These are phyloP conservation scores for Gonatopus flavifemur DNA, from an alignment of 1,140 invertebrate genomes.

Conservation along the genomic window DNA sequence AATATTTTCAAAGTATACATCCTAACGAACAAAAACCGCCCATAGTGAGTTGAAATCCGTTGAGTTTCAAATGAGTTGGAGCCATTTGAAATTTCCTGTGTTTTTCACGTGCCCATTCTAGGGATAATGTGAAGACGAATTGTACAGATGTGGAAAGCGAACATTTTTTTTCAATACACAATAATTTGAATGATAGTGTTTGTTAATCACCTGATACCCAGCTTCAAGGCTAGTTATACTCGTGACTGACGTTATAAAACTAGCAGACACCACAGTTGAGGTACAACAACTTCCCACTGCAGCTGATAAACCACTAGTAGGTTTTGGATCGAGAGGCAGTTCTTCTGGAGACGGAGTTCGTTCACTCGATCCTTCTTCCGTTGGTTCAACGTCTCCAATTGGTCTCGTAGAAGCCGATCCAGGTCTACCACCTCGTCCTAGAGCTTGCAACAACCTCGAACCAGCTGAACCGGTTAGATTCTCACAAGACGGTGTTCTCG, in stretches of 20 bases:
- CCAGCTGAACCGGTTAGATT: conserved; percentile 43
- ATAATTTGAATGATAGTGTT: too few relatives aligned
- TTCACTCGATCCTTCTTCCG: conserved; percentile 57
- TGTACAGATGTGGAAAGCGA: too few relatives aligned
- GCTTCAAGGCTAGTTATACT: conserved; percentile 83
- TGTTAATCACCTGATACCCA: conserved; percentile 83
- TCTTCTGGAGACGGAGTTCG: conserved; percentile 81
- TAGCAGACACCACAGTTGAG: conserved; percentile 60
- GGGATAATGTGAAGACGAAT: too few relatives aligned
- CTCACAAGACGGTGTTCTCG: conserved; percentile 62
- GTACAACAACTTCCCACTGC: too few relatives aligned
- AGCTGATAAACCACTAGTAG: conserved; percentile 23
- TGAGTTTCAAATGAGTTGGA: too few relatives aligned
- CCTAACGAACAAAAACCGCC: too few relatives aligned
- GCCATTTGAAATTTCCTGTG: too few relatives aligned
- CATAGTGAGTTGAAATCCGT: too few relatives aligned
- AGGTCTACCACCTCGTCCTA: too few relatives aligned
- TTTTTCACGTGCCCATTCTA: too few relatives aligned
- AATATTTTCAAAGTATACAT: too few relatives aligned
- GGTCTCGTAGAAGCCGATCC: conserved; percentile 34
- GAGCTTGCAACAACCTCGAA: conserved; percentile 28
- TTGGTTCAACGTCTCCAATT: conserved; percentile 40
- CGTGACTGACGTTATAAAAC: conserved; percentile 80
- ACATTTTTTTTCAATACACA: too few relatives aligned
- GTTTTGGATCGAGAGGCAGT: conserved; percentile 71